Evolutionary conservation across 2,113 vertebrate genomes (phyloP), one percentile per base, ranked within the genome.

Genomic region (Hucho hucho): DNA sequence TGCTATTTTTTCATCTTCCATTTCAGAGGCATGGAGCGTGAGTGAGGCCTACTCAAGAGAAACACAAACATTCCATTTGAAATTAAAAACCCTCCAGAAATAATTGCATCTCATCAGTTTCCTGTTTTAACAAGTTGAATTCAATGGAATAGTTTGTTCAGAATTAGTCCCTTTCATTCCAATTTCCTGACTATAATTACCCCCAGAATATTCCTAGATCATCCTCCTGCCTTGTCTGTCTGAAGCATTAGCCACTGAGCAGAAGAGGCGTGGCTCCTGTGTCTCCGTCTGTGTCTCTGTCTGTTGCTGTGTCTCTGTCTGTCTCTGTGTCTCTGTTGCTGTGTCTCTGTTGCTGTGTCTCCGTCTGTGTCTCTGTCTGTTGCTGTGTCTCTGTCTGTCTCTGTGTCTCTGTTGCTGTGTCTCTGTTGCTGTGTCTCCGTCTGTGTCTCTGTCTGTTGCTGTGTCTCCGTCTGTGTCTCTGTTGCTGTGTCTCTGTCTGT

Each of bases 201-300:
- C 64, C 72, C 82, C 69, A 84, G 74, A 87, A 88, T 87, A 53
- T 12, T 37, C 86, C 87, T 87, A 87, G 82, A 87, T 90, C 89
- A 87, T 91, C 87, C 73, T 72, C 85, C 80, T 88, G 79, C 84
- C 83, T 84, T 66, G 79, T 84, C 89, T 91, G 90, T 91, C 90
- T 89, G 77, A 85, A 74, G 72, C 85, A 91, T 91, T 86, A 91
- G 77, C 83, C 79, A 53, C 80, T 81, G 86, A 87, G 87, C 86
- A 83, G 85, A 90, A 89, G 84, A 89, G 79, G 84, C 77, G 79
- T 84, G 80, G 81, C 83, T 86, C 75, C 87, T 76, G 84, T 83
- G 83, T 86, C 79, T 89, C 82, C n/a, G n/a, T n/a, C n/a, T n/a
- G n/a, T n/a, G n/a, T n/a, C n/a, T n/a, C n/a, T n/a, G n/a, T n/a